A percentile compares a stretch with the other conserved stretches of the same genome.
Evolutionary conservation across 2,113 vertebrate genomes (phyloP).

Genomic region (Nipponia nippon): DNA sequence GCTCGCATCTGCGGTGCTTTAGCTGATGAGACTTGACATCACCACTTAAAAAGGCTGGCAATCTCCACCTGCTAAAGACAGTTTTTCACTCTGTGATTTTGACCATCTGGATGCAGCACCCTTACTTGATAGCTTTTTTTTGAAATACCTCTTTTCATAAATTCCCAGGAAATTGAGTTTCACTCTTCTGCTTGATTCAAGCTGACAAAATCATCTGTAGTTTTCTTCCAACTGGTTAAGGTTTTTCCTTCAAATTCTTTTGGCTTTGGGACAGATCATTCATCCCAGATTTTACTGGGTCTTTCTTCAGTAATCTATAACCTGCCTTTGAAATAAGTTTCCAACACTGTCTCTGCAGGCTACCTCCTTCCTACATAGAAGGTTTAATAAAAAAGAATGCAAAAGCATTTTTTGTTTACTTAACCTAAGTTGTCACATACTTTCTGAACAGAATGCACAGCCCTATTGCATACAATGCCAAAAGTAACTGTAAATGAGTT

Average conservation of each 20-base stretch:
- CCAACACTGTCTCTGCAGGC: neutral
- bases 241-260: neutral
- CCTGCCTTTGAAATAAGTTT: neutral
- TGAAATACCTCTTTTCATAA: neutral
- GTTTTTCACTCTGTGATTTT: neutral
- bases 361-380: neutral
- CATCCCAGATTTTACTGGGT: neutral
- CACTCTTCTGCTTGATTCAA: neutral
- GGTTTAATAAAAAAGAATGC: neutral
- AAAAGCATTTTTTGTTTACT: neutral
- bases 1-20: neutral
- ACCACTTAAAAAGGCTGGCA: neutral
- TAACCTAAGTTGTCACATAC: neutral
- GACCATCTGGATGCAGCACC: conserved; percentile 12
- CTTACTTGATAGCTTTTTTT: neutral
- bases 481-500: conserved; percentile 18
- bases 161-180: neutral
- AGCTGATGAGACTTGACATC: neutral
- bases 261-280: neutral
- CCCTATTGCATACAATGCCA: neutral
- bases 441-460: neutral
- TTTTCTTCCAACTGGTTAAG: neutral
- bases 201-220: neutral
- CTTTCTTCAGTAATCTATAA: neutral
- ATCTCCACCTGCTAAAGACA: neutral